Evolutionary conservation across 2,797 vertebrate genomes (phyloP).

Genomic region (Sylvilagus floridanus): DNA sequence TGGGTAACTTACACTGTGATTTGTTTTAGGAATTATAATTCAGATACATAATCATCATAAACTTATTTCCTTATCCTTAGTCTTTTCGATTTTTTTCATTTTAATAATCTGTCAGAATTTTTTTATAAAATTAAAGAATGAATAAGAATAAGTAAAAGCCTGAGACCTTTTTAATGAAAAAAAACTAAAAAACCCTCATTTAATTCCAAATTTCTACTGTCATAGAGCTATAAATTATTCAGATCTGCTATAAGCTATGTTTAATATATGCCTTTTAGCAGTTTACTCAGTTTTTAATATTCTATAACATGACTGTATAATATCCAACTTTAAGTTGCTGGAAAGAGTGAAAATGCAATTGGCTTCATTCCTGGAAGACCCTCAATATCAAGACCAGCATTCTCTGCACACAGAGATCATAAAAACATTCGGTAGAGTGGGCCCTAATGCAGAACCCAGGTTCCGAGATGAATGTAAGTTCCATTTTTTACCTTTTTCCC

Average conservation of each 20-base stretch:
- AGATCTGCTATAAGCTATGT: slow-evolving; percentile 26
- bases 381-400: slow-evolving; percentile 99
- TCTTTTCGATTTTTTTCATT: not conserved
- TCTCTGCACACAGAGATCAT: slow-evolving; percentile 99
- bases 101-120: slow-evolving; percentile 1
- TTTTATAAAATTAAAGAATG: slow-evolving; percentile 55
- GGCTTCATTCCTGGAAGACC: slow-evolving; percentile 98
- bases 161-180: slow-evolving; percentile 48
- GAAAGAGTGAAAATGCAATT: slow-evolving; percentile 99
- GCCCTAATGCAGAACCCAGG: slow-evolving; percentile 97
- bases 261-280: slow-evolving; percentile 62
- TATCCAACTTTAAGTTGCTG: slow-evolving; percentile 91
- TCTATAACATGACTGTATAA: slow-evolving; percentile 41
- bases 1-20: slow-evolving; percentile 77
- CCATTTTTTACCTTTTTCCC: slow-evolving; percentile 25
- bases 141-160: slow-evolving; percentile 31
- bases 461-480: slow-evolving; percentile 98
- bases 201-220: not conserved
- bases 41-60: slow-evolving; percentile 55
- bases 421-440: slow-evolving; percentile 97
- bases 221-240: not conserved
- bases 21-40: slow-evolving; percentile 58
- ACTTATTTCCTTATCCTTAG: slow-evolving; percentile 30
- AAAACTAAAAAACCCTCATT: not conserved
- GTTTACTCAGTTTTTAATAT: not conserved